A percentile compares a stretch with the other conserved stretches of the same genome.
These are phyloP conservation scores for Pristionchus fissidentatus DNA, from an alignment of 2,888 invertebrate species.

Conservation along the genomic window DNA sequence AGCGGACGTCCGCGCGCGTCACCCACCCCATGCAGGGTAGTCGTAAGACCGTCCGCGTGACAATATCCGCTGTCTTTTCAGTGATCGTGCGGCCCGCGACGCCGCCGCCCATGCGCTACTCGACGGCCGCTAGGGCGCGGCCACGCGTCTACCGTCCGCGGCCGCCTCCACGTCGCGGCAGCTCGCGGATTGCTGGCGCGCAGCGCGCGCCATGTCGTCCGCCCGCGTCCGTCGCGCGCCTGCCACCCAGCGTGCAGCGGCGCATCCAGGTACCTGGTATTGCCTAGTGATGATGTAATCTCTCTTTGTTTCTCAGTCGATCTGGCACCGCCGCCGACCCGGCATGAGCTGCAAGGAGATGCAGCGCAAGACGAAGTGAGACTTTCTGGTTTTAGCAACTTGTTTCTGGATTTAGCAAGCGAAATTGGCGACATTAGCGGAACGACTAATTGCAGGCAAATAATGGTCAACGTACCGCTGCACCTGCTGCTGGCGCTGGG, in stretches of 20 bases:
- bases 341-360: constrained; percentile 36
- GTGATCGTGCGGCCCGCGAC: neutral
- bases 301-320: neutral
- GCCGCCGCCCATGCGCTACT: constrained; percentile 27
- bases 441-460: constrained; percentile 2
- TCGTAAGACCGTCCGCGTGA: neutral
- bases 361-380: constrained; percentile 34
- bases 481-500: neutral
- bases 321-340: constrained; percentile 16
- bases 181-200: neutral
- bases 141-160: neutral
- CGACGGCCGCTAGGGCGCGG: neutral
- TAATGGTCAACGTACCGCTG: constrained; percentile 31
- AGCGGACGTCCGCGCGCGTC: constrained; percentile 34
- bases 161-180: neutral
- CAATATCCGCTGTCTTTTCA: too few species aligned
- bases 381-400: neutral
- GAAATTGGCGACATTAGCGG: neutral
- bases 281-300: neutral
- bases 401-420: neutral
- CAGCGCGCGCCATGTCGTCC: neutral
- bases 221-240: constrained; percentile 10
- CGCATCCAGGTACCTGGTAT: neutral
- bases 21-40: neutral
- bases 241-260: constrained; percentile 1